Conservation (phyloP, 2,113 vertebrate genomes). For the Setophaga petechia region DNA sequence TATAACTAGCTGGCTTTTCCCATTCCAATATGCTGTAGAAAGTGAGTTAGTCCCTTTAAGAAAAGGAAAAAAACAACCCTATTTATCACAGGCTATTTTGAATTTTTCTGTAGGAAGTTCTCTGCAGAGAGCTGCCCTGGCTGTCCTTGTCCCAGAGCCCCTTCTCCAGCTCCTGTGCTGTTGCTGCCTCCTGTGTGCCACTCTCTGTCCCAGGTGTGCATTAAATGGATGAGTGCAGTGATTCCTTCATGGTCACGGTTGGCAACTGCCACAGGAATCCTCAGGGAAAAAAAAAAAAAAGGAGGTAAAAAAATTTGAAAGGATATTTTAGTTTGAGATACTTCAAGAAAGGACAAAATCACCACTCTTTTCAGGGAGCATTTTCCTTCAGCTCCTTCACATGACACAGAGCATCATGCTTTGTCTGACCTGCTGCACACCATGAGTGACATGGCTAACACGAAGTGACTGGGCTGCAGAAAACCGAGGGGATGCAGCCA, state of each 20-base stretch:
- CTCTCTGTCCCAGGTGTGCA: neutral
- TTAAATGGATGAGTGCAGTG: neutral
- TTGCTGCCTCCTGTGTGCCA: neutral
- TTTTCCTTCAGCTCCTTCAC: neutral
- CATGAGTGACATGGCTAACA: neutral
- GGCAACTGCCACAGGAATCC: neutral
- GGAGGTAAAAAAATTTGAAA: neutral
- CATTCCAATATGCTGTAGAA: neutral
- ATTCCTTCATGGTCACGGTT: neutral
- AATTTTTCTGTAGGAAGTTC: neutral
- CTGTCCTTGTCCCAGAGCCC: neutral
- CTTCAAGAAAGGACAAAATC: neutral
- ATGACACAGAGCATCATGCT: neutral
- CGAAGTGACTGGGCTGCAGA: neutral
- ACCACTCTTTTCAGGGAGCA: neutral
- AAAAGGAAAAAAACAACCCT: neutral
- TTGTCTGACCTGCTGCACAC: neutral
- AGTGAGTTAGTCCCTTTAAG: neutral
- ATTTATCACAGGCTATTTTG: neutral
- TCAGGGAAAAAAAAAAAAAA: accelerated
- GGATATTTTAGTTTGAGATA: neutral
- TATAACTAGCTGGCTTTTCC: neutral
- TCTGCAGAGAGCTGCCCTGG: neutral
- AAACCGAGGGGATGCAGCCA: neutral
- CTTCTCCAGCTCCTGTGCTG: neutral